phyloP scores from a whole-genome alignment of 2,888 invertebrate genomes.

The Limnephilus rhombicus region DNA sequence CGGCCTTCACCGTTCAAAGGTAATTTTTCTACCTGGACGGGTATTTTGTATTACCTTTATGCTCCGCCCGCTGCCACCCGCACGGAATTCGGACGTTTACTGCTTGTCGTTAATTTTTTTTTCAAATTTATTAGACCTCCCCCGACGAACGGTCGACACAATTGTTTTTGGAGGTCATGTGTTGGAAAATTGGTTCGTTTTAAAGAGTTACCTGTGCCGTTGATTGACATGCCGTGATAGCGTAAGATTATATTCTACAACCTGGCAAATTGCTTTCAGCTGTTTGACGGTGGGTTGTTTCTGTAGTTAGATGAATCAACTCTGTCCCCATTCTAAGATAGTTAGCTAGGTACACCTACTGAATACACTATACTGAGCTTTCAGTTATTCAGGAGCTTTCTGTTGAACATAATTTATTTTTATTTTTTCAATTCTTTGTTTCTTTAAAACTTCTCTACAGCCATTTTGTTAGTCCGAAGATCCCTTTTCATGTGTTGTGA shows the following conservation, averaged over 20 bases:
- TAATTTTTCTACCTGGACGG: conserved; percentile 36
- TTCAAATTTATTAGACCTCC: conserved; percentile 26
- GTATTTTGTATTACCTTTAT: conserved; percentile 29
- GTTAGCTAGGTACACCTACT: not conserved
- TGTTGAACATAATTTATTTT: not conserved
- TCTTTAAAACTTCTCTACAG: not conserved
- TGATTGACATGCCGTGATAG: not conserved
- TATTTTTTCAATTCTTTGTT: not conserved
- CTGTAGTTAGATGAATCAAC: not conserved
- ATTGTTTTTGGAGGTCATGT: conserved; percentile 22
- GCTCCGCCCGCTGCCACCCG: conserved; percentile 23
- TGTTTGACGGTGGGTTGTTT: not conserved
- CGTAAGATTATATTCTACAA: not conserved
- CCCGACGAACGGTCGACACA: conserved; percentile 5
- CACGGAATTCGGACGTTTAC: conserved; percentile 37
- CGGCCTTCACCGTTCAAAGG: conserved; percentile 29
- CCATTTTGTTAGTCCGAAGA: not conserved
- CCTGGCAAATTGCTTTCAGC: not conserved
- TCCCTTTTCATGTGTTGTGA: not conserved
- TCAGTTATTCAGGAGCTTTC: not conserved
- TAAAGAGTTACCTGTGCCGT: conserved; percentile 15
- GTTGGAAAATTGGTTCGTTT: not conserved
- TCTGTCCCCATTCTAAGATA: not conserved
- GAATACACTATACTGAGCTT: not conserved
- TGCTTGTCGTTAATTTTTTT: conserved; percentile 38